Evolutionary conservation across 64 coral and sea anemone species (phyloP).

Genomic region (Stichodactyla mertensii): DNA sequence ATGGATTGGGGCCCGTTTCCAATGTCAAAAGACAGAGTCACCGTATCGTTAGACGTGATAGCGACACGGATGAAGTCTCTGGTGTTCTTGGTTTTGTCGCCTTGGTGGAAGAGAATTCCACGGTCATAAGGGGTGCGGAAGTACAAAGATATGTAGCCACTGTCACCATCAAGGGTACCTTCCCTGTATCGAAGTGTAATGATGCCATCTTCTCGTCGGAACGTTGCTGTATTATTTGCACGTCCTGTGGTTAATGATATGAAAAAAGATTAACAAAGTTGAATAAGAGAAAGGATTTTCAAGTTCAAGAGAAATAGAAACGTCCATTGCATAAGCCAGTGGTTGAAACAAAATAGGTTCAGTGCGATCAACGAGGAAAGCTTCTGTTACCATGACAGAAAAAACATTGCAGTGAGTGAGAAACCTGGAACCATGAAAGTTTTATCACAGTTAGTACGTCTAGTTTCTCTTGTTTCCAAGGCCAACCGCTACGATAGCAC

Average conservation of each 20-base stretch:
- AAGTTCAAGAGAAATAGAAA: too few species aligned
- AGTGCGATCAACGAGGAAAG: too few species aligned
- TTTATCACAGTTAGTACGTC: too few species aligned
- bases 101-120: slow-evolving; percentile 44
- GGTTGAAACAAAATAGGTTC: too few species aligned
- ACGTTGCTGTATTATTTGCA: slow-evolving; percentile 48
- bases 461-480: too few species aligned
- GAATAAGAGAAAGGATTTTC: too few species aligned
- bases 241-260: not conserved
- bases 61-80: slow-evolving; percentile 30
- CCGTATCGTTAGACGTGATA: slow-evolving; percentile 21
- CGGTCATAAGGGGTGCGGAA: slow-evolving; percentile 38
- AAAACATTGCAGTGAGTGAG: too few species aligned
- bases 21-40: slow-evolving; percentile 27
- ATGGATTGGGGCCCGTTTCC: slow-evolving; percentile 28
- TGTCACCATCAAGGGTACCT: slow-evolving; percentile 17
- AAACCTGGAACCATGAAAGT: too few species aligned
- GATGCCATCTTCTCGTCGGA: slow-evolving; percentile 45
- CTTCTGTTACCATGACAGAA: too few species aligned
- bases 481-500: too few species aligned
- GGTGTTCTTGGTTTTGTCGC: not conserved
- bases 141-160: slow-evolving; percentile 41
- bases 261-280: not conserved
- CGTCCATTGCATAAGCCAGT: too few species aligned
- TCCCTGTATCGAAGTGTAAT: slow-evolving; percentile 31